A percentile compares a stretch with the other conserved stretches of the same genome.
Evolutionary conservation across 1,140 invertebrate genomes (phyloP).

Genomic region (Zaprionus davidi): DNA sequence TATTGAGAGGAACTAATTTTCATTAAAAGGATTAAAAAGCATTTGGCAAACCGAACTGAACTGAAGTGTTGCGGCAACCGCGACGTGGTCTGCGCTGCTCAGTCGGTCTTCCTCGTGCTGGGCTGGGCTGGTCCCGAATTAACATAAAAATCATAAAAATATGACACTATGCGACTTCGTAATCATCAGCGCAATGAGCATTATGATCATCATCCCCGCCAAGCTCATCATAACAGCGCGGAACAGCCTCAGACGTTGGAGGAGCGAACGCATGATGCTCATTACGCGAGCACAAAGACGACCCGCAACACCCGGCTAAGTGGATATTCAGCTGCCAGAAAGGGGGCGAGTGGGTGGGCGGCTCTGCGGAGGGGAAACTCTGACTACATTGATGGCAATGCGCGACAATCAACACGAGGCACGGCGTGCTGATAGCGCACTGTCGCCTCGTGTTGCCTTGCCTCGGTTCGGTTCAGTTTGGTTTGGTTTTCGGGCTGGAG

Average conservation of each 20-base stretch:
- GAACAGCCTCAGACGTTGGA: slow-evolving; percentile 7
- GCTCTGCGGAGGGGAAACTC: background rate
- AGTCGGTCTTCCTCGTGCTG: background rate
- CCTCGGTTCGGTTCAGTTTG: slow-evolving; percentile 10
- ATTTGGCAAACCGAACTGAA: slow-evolving; percentile 54
- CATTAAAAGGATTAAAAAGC: slow-evolving; percentile 84
- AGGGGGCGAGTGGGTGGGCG: slow-evolving; percentile 5
- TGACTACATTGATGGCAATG: slow-evolving; percentile 70
- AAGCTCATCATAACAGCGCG: background rate
- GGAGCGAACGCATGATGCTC: slow-evolving; percentile 64
- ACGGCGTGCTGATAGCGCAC: slow-evolving; percentile 66
- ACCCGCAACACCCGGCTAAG: slow-evolving; percentile 44
- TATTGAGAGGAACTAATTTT: slow-evolving; percentile 84
- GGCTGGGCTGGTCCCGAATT: slow-evolving; percentile 48
- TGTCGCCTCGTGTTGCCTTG: background rate
- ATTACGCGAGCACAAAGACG: slow-evolving; percentile 43
- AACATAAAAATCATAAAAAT: slow-evolving; percentile 84
- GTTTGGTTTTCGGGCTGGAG: slow-evolving; percentile 56
- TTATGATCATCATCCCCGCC: slow-evolving; percentile 18
- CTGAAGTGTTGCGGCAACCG: background rate
- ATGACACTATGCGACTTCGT: slow-evolving; percentile 69
- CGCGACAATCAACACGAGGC: slow-evolving; percentile 76
- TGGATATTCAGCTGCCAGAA: slow-evolving; percentile 23
- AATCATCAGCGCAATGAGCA: slow-evolving; percentile 34
- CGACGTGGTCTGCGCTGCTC: no score